Percentiles rank a stretch among this genome's conserved stretches.
Conservation (phyloP, 2,113 vertebrate genomes). For the Tonatia bakeri region DNA sequence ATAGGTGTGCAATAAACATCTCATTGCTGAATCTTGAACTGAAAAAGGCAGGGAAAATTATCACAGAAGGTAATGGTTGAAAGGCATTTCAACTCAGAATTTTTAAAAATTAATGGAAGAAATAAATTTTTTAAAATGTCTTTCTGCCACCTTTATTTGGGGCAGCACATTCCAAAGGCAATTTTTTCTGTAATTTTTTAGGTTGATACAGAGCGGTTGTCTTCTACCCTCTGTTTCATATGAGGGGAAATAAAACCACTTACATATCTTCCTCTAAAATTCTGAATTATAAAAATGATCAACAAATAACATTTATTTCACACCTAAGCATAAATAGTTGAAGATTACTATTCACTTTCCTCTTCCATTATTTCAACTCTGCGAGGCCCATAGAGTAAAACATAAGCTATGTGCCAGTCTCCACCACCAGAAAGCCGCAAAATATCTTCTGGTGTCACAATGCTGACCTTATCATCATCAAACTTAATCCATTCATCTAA, state of each 20-base stretch:
- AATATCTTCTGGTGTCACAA: conserved; percentile 97
- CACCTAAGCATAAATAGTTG: conserved; percentile 92
- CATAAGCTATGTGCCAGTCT: conserved; percentile 99
- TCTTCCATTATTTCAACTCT: conserved; percentile 90
- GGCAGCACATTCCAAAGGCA: conserved; percentile 62
- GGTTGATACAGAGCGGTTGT: conserved; percentile 55
- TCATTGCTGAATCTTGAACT: conserved; percentile 65
- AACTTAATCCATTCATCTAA: conserved; percentile 99
- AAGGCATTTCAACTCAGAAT: conserved; percentile 56
- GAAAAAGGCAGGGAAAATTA: conserved; percentile 23
- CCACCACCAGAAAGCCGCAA: conserved; percentile 96
- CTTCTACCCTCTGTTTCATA: conserved; percentile 53
- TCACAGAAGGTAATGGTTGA: conserved; percentile 25
- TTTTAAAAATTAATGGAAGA: conserved; percentile 56
- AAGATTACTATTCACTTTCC: conserved; percentile 84
- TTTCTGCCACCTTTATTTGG: conserved; percentile 55
- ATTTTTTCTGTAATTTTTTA: conserved; percentile 46
- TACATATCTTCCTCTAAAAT: conserved; percentile 75
- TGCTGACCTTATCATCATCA: conserved; percentile 98
- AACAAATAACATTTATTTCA: conserved; percentile 93
- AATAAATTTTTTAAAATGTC: conserved; percentile 70
- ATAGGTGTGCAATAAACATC: conserved; percentile 84
- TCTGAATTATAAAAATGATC: conserved; percentile 80
- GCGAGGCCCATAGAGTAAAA: conserved; percentile 96
- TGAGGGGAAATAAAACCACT: conserved; percentile 72